Percentiles rank a stretch among this genome's conserved stretches.
Evolutionary conservation across 2,113 vertebrate genomes (phyloP).

Genomic region (Nematolebias whitei): DNA sequence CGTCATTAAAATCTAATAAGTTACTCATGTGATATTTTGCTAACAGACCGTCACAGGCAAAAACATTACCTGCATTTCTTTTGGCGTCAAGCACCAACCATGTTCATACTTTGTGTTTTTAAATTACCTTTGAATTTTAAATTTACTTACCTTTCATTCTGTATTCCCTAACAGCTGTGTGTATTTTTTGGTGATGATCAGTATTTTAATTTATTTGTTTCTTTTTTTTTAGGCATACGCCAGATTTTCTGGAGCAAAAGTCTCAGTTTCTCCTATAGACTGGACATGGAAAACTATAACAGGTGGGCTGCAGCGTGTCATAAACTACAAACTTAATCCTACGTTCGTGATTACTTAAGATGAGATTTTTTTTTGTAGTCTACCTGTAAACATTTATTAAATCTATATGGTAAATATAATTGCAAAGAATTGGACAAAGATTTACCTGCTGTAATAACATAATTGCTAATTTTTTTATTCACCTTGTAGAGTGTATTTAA

Average conservation of each 20-base stretch:
- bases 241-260: slow-evolving; percentile 89
- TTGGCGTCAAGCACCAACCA: too few species aligned
- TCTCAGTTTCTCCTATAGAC: slow-evolving; percentile 85
- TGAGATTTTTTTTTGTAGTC: not conserved
- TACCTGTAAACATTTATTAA: too few species aligned
- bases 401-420: not conserved
- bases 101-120: not conserved
- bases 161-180: not conserved
- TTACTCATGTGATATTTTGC: too few species aligned
- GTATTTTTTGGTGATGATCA: too few species aligned
- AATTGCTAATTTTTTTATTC: too few species aligned
- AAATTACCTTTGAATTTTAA: not conserved
- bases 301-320: slow-evolving; percentile 79
- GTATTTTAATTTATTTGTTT: not conserved
- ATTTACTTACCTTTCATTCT: not conserved
- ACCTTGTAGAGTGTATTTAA: too few species aligned
- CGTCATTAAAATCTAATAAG: too few species aligned
- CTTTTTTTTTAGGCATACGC: slow-evolving; percentile 87
- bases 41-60: too few species aligned
- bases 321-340: slow-evolving; percentile 2
- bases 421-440: not conserved
- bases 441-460: not conserved
- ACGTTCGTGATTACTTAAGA: not conserved
- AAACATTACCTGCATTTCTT: too few species aligned
- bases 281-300: slow-evolving; percentile 89